Evolutionary conservation across 1,140 invertebrate species (phyloP).

Genomic region (Hormaphis cornu): DNA sequence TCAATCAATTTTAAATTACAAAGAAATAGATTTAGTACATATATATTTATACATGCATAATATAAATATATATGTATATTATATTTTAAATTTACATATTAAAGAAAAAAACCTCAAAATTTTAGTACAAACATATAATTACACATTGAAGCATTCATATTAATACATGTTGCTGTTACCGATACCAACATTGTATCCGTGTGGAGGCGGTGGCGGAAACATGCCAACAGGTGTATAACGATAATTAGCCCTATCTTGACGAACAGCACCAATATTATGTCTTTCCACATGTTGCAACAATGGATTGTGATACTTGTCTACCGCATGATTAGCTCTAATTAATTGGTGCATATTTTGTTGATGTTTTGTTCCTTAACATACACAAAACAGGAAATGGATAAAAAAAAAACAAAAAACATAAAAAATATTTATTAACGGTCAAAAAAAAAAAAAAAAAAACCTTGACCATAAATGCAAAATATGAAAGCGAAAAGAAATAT

Average conservation of each 20-base stretch:
- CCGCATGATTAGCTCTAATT: constrained; percentile 9
- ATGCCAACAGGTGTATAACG: constrained; percentile 31
- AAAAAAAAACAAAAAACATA: neutral
- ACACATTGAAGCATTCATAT: neutral
- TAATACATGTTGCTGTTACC: constrained; percentile 34
- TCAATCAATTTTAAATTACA: constrained; percentile 14
- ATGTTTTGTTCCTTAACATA: constrained; percentile 8
- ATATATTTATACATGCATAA: neutral
- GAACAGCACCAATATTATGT: constrained; percentile 27
- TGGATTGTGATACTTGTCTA: constrained; percentile 16
- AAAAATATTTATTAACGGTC: neutral
- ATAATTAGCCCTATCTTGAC: constrained; percentile 34
- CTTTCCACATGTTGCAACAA: constrained; percentile 13
- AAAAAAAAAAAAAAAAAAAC: constrained; percentile 21
- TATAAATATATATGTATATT: no score
- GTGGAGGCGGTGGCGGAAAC: neutral
- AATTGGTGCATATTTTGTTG: constrained; percentile 11
- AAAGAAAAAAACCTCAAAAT: constrained; percentile 24
- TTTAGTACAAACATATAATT: constrained; percentile 5
- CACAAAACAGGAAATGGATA: neutral
- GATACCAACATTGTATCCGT: constrained; percentile 34
- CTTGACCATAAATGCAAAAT: constrained; percentile 16
- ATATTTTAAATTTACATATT: constrained; percentile 25
- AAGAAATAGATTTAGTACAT: neutral
- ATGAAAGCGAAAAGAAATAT: neutral